These are phyloP conservation scores for Zaprionus ghesquierei DNA, from an alignment of 1,140 invertebrate genomes.

Conservation along the genomic window DNA sequence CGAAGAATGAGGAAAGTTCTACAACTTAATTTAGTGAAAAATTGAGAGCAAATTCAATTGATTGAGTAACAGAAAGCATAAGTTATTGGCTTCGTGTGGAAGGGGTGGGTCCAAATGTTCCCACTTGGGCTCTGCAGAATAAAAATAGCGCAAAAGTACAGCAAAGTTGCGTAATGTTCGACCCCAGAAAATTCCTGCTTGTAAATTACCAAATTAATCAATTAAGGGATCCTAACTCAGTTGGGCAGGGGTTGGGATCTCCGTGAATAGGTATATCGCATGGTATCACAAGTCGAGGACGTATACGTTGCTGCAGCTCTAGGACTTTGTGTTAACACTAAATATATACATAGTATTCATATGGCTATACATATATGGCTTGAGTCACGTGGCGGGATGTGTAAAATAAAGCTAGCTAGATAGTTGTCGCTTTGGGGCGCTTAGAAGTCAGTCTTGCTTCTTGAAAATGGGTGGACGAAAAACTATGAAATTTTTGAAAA, in stretches of 20 bases:
- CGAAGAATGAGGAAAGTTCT: constrained; percentile 36
- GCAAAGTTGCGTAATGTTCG: constrained; percentile 18
- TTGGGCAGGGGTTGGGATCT: neutral
- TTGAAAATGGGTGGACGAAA: neutral
- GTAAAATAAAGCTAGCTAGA: neutral
- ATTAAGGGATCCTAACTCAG: neutral
- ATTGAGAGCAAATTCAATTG: constrained; percentile 64
- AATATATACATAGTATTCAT: neutral
- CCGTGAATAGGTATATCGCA: constrained; percentile 4
- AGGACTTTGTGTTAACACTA: constrained; percentile 1
- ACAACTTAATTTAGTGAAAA: constrained; percentile 61
- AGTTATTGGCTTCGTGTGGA: neutral
- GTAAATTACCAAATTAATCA: constrained; percentile 15
- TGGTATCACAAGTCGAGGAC: constrained; percentile 39
- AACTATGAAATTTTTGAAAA: neutral
- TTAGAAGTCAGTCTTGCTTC: constrained; percentile 14
- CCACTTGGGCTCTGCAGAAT: neutral
- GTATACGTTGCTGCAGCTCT: constrained; percentile 11
- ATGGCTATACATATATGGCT: neutral
- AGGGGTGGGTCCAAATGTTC: neutral
- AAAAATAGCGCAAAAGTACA: constrained; percentile 14
- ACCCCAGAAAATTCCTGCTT: neutral
- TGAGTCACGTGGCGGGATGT: neutral
- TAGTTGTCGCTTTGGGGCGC: neutral
- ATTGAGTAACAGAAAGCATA: constrained; percentile 25